These are phyloP conservation scores for Rhea pennata DNA, from an alignment of 2,113 vertebrate genomes.

Conservation along the genomic window DNA sequence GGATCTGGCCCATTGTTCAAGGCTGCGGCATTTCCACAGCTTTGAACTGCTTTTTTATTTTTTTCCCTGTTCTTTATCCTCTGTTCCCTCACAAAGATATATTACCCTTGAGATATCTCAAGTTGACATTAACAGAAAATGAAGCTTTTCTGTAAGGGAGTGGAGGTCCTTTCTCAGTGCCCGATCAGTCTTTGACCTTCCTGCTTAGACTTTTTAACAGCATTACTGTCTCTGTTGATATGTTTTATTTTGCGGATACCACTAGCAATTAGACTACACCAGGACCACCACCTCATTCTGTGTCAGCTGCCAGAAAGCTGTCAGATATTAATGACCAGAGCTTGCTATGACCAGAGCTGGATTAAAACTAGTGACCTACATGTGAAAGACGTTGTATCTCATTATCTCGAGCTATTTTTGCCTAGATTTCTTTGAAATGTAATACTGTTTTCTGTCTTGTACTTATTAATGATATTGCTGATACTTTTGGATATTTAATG, in stretches of 20 bases:
- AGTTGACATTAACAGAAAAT: constrained; percentile 15
- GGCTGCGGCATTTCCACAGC: neutral
- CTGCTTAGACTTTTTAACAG: neutral
- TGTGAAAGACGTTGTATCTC: constrained; percentile 44
- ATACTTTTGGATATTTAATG: neutral
- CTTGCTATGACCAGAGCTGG: neutral
- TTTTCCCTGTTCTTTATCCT: neutral
- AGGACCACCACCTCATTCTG: neutral
- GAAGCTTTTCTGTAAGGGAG: neutral
- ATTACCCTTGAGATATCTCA: constrained; percentile 29
- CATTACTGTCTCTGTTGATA: neutral
- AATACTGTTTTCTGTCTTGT: neutral
- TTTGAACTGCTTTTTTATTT: neutral
- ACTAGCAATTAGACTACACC: neutral
- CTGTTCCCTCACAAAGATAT: neutral
- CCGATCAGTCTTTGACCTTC: constrained; percentile 33
- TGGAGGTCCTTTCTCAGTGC: neutral
- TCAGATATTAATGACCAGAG: constrained; percentile 6
- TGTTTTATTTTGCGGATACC: neutral
- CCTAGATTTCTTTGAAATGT: constrained; percentile 27
- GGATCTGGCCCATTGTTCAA: neutral
- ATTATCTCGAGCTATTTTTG: constrained; percentile 29
- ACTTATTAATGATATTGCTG: neutral
- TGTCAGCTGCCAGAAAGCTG: neutral
- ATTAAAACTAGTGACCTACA: constrained; percentile 48